Evolutionary conservation across 1,140 invertebrate genomes (phyloP).

Genomic region (Cyphomyrmex costatus): DNA sequence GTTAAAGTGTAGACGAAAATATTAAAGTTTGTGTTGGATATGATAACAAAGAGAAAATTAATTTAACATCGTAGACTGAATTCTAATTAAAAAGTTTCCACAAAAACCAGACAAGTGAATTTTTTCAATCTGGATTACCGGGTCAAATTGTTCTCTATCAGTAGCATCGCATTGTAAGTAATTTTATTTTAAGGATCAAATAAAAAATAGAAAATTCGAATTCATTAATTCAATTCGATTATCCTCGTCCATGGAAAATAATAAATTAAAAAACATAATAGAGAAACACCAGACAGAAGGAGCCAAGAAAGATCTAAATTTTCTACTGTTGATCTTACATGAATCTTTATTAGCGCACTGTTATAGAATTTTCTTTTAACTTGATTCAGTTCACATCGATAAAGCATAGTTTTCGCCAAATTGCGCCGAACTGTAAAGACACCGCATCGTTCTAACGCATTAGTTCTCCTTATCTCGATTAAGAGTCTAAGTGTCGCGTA

Average conservation of each 20-base stretch:
- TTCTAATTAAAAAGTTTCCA: too few species aligned
- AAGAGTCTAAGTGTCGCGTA: conserved; percentile 31
- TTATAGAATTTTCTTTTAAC: background rate
- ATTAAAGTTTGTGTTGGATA: background rate
- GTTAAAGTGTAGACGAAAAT: conserved; percentile 5
- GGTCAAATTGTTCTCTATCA: too few species aligned
- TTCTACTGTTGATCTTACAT: background rate
- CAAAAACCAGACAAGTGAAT: too few species aligned
- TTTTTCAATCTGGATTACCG: too few species aligned
- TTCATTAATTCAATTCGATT: too few species aligned
- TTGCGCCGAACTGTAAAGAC: background rate
- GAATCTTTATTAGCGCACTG: background rate
- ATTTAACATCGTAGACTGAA: too few species aligned
- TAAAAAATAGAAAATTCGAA: too few species aligned
- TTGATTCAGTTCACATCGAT: background rate
- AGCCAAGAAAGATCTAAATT: background rate
- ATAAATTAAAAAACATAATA: too few species aligned
- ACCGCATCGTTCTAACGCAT: background rate
- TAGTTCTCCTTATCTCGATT: conserved; percentile 24
- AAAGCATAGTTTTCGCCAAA: background rate
- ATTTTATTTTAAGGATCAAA: too few species aligned
- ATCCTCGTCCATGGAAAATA: too few species aligned
- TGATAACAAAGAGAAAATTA: background rate
- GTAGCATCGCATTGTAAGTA: too few species aligned
- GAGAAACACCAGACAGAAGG: too few species aligned